Evolutionary conservation across 2,797 vertebrate species (phyloP), one percentile per base, ranked within the genome.

Genomic region (Sebastes cheni): DNA sequence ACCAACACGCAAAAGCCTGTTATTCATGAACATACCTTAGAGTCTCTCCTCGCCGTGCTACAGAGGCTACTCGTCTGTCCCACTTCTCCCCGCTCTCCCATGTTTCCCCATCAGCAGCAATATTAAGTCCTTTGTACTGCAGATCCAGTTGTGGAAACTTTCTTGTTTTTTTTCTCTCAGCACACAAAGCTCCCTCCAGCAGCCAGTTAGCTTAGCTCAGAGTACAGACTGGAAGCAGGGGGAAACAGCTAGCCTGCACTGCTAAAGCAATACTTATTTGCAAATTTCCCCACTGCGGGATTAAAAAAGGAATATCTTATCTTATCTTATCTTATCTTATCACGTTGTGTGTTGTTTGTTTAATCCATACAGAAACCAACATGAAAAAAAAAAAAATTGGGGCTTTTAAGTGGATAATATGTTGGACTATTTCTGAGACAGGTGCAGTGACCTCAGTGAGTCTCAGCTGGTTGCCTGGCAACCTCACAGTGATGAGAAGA

Each of bases 11-110:
- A 66, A 67, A 81, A 68, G 59, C 29, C 29, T 70, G 74, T 80
- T 80, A 73, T 81, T 79, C 22, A 32, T 56, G 39, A 77, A 72
- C 36, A 34, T 34, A 78, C 55, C 76, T 66, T 12, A 4, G 9
- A 72, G 66, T 67, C 13, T 69, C 69, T 56, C 25, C 69, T 30
- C 9, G 20, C 72, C 50, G 42, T n/a, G 14, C 65, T 50, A 22
- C 64, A 61, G 46, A 5, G 18, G 67, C 72, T 34, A 18, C 66
- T 74, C 59, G 32, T 72, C 42, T 75, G 10, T 81, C 20, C 59
- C 64, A 29, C 42, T 50, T 81, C 18, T 72, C 59, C 6, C 8
- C 5, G n/a, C 23, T 70, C 13, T 75, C 56, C 8, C 4, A 36
- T 67, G 8, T 58, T n/a, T 46, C 30, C 18, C 54, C 25, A 60